Percentiles rank a stretch among this genome's conserved stretches.
Conservation (phyloP, 1,140 invertebrate species). For the Tetragonula clypearis region DNA sequence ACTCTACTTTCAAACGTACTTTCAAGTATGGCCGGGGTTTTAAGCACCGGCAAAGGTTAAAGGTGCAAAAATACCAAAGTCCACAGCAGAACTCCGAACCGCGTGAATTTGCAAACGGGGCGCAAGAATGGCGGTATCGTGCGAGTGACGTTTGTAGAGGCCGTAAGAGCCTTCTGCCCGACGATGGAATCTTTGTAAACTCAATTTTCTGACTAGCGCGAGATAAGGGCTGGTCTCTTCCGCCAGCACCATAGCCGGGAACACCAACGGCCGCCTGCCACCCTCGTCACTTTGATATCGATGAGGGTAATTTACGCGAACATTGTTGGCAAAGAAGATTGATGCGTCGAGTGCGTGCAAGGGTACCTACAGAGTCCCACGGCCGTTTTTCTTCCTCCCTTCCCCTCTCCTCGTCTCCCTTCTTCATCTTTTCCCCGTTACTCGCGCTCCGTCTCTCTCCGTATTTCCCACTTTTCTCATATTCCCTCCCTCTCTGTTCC, state of each 20-base stretch:
- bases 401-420: neutral
- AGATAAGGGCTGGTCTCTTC: conserved; percentile 72
- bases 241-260: conserved; percentile 41
- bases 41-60: no score
- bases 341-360: conserved; percentile 77
- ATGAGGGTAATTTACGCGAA: conserved; percentile 81
- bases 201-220: conserved; percentile 72
- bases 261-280: conserved; percentile 34
- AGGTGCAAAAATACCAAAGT: neutral
- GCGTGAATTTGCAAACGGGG: neutral
- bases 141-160: conserved; percentile 30
- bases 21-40: no score
- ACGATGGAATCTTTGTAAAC: conserved; percentile 71
- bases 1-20: no score
- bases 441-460: neutral
- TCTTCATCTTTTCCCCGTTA: neutral
- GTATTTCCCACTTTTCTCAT: neutral
- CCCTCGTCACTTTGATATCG: conserved; percentile 78
- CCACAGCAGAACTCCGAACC: neutral
- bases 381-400: conserved; percentile 16
- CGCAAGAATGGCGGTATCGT: neutral
- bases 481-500: neutral
- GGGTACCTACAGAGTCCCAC: conserved; percentile 33
- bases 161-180: conserved; percentile 7
- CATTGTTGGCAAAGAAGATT: conserved; percentile 80